Evolutionary conservation across 2,797 vertebrate species (phyloP).

Genomic region (Mallotus villosus): DNA sequence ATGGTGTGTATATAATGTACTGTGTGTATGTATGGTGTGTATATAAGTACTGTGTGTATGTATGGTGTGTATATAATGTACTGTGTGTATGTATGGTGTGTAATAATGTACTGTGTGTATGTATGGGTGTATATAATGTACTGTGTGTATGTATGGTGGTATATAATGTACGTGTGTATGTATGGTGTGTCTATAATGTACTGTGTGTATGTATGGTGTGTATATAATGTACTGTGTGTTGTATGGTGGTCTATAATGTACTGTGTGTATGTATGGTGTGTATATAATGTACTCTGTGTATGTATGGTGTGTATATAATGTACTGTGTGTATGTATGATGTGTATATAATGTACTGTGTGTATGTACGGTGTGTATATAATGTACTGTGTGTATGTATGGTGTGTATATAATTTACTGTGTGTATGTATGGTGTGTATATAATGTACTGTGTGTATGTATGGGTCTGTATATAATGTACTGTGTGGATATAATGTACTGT

Average conservation of each 20-base stretch:
- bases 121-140: background rate
- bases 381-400: background rate
- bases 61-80: background rate
- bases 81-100: constrained; percentile 31
- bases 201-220: constrained; percentile 31
- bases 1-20: background rate
- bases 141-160: no score
- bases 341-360: no score
- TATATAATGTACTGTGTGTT: no score
- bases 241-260: background rate
- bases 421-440: background rate
- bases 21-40: no score
- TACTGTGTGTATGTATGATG: constrained; percentile 31
- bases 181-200: background rate
- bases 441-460: constrained; percentile 28
- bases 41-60: no score
- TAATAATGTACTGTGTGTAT: no score
- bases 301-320: background rate
- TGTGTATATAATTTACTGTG: no score
- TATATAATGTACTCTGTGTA: no score
- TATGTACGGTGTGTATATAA: background rate
- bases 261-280: no score
- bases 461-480: no score
- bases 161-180: no score
- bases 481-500: no score